These are phyloP conservation scores for Vimba vimba DNA, from an alignment of 2,113 vertebrate species.

Conservation along the genomic window DNA sequence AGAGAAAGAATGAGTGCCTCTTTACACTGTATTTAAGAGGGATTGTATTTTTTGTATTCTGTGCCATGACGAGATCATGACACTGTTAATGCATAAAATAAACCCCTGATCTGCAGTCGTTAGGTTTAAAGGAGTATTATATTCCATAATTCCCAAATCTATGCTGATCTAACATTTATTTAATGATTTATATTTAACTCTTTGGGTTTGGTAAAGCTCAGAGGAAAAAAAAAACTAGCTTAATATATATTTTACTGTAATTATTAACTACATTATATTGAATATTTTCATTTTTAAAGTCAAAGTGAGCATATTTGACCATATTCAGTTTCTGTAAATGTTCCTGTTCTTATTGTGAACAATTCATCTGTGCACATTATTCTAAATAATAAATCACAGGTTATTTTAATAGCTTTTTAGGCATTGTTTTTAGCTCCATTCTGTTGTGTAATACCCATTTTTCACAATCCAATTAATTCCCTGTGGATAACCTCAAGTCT, in stretches of 20 bases:
- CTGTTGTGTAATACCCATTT: background rate
- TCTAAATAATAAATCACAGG: background rate
- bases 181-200: conserved; percentile 57
- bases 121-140: conserved; percentile 42
- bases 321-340: background rate
- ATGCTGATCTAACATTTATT: conserved; percentile 57
- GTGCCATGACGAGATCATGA: conserved; percentile 40
- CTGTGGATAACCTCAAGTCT: background rate
- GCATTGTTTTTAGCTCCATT: background rate
- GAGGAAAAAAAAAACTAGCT: background rate
- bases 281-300: background rate
- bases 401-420: background rate
- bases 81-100: conserved; percentile 44
- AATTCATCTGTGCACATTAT: background rate
- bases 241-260: background rate
- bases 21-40: conserved; percentile 32
- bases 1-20: conserved; percentile 25
- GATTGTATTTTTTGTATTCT: conserved; percentile 35
- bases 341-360: background rate
- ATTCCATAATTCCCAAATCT: conserved; percentile 60
- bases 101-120: conserved; percentile 48
- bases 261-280: background rate
- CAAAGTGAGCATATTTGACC: background rate
- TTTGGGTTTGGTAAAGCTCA: conserved; percentile 50
- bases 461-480: background rate